A percentile compares a stretch with the other conserved stretches of the same genome.
Evolutionary conservation across 30 jellyfish, hydroid and myxozoan genomes (phyloP).

Genomic region (Turritopsis dohrnii): DNA sequence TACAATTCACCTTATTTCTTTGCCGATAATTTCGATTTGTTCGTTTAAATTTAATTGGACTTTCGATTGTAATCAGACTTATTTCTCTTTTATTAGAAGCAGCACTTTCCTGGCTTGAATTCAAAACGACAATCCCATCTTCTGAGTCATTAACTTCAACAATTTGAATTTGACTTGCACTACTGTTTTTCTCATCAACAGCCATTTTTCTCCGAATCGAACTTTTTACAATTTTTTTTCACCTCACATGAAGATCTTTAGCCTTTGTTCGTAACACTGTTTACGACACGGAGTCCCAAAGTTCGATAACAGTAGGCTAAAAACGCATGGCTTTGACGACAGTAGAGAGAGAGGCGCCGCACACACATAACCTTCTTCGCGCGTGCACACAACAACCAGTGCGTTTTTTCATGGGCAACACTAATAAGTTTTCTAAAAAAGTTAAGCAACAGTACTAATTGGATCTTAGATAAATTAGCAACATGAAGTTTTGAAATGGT

Average conservation of each 20-base stretch:
- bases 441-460: too few relatives aligned
- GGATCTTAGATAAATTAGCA: too few relatives aligned
- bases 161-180: not conserved
- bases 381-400: too few relatives aligned
- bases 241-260: not conserved
- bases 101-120: not conserved
- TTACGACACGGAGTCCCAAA: not conserved
- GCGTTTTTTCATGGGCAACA: too few relatives aligned
- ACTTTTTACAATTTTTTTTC: not conserved
- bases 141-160: not conserved
- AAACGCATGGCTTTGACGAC: too few relatives aligned
- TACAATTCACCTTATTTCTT: not conserved
- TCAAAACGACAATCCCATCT: not conserved
- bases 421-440: too few relatives aligned
- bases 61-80: not conserved
- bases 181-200: not conserved
- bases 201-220: not conserved
- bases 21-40: not conserved
- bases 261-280: not conserved
- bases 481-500: too few relatives aligned
- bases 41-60: conserved; percentile 3
- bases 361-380: too few relatives aligned
- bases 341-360: too few relatives aligned
- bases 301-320: too few relatives aligned
- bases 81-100: not conserved